Percentiles rank a stretch among this genome's conserved stretches.
Conservation (phyloP, 1,140 invertebrate genomes). For the Polypedilum vanderplanki region DNA sequence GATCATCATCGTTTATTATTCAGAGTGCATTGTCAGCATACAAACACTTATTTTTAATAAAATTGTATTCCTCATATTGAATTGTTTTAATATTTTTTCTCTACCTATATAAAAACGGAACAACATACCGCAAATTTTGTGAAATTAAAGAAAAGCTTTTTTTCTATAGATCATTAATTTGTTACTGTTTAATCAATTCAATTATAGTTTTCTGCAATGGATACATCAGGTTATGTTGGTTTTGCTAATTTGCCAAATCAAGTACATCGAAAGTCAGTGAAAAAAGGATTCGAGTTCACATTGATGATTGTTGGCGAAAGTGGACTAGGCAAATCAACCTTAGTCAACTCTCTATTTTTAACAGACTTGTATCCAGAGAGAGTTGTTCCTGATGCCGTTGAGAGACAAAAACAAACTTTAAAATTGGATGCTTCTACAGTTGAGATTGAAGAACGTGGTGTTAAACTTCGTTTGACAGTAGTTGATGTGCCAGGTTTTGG, state of each 20-base stretch:
- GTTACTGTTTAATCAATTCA: neutral
- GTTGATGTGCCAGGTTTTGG: constrained; percentile 98
- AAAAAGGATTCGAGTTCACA: constrained; percentile 97
- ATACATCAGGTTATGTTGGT: constrained; percentile 82
- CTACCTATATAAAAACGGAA: too few species aligned
- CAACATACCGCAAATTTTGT: too few species aligned
- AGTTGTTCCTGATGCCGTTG: constrained; percentile 75
- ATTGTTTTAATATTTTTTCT: too few species aligned
- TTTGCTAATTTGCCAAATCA: constrained; percentile 95
- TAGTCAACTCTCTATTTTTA: constrained; percentile 96
- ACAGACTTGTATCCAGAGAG: constrained; percentile 90
- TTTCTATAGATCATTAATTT: too few species aligned
- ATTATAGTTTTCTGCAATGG: constrained; percentile 65
- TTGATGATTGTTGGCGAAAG: constrained; percentile 97
- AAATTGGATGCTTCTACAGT: constrained; percentile 86
- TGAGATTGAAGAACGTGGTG: constrained; percentile 88
- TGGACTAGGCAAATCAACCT: constrained; percentile 94
- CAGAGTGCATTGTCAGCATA: neutral
- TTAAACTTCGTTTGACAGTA: constrained; percentile 81
- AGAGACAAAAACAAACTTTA: constrained; percentile 83
- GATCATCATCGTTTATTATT: neutral
- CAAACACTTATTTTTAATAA: neutral
- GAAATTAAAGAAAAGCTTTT: too few species aligned
- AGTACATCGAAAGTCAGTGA: constrained; percentile 92
- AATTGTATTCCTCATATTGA: too few species aligned